Evolutionary conservation across 1,140 invertebrate genomes (phyloP).

Genomic region (Zaprionus tsacasi): DNA sequence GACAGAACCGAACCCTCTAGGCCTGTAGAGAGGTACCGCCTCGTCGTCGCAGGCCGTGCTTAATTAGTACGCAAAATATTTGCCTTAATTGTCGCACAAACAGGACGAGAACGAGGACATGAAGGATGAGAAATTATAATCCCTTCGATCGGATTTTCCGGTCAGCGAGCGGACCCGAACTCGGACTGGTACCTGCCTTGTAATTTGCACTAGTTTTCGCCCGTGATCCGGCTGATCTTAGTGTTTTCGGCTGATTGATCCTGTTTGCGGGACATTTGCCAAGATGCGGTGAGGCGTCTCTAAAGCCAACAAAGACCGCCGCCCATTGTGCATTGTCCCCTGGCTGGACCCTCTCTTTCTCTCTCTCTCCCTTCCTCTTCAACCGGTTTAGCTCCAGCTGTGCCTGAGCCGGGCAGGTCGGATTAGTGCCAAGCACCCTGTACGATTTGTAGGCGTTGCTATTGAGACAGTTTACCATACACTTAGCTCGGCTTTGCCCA

Average conservation of each 20-base stretch:
- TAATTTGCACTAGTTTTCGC: slow-evolving; percentile 77
- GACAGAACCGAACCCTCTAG: not conserved
- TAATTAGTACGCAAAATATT: slow-evolving; percentile 84
- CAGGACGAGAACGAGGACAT: slow-evolving; percentile 8
- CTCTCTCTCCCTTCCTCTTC: not conserved
- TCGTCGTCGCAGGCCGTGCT: slow-evolving; percentile 39
- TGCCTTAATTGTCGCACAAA: slow-evolving; percentile 75
- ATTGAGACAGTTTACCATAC: slow-evolving; percentile 76
- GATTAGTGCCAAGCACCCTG: slow-evolving; percentile 53
- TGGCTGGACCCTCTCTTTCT: not conserved
- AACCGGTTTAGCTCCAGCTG: slow-evolving; percentile 60
- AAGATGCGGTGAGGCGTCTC: slow-evolving; percentile 65
- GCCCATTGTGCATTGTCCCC: slow-evolving; percentile 12
- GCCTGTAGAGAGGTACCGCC: not conserved
- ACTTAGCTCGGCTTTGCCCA: slow-evolving; percentile 60
- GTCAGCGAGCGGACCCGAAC: slow-evolving; percentile 55
- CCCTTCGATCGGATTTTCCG: slow-evolving; percentile 82
- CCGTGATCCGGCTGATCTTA: slow-evolving; percentile 62
- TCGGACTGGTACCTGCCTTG: slow-evolving; percentile 25
- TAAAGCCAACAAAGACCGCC: slow-evolving; percentile 40
- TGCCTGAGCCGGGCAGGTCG: slow-evolving; percentile 22
- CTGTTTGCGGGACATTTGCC: slow-evolving; percentile 65
- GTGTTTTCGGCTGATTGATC: slow-evolving; percentile 68
- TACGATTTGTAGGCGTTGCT: slow-evolving; percentile 65
- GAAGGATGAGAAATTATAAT: slow-evolving; percentile 59